These are phyloP conservation scores for Lasioglossum vierecki DNA, from an alignment of 2,888 invertebrate species.

Conservation along the genomic window DNA sequence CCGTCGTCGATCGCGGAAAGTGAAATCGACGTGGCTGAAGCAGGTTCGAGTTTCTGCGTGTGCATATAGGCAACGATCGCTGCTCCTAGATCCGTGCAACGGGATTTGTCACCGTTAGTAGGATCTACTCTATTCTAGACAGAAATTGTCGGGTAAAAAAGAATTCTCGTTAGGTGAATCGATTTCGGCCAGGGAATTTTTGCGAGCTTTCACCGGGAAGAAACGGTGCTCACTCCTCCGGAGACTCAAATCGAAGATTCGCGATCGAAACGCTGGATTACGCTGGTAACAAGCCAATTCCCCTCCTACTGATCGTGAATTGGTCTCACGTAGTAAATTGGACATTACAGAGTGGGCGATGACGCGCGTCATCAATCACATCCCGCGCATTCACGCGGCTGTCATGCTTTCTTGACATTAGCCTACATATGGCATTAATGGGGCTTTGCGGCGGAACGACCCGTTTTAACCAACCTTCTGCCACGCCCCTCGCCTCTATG, in stretches of 20 bases:
- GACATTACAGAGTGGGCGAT: slow-evolving; percentile 70
- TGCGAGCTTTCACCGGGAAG: slow-evolving; percentile 37
- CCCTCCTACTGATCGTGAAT: slow-evolving; percentile 37
- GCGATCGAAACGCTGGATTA: slow-evolving; percentile 2
- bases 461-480: slow-evolving; percentile 60
- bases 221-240: background rate
- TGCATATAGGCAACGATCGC: background rate
- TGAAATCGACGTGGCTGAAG: slow-evolving; percentile 48
- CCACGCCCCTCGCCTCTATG: slow-evolving; percentile 65
- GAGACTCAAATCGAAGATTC: background rate
- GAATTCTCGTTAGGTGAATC: slow-evolving; percentile 3
- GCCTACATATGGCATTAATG: slow-evolving; percentile 75
- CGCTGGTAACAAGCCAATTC: slow-evolving; percentile 27
- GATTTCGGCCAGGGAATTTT: slow-evolving; percentile 33
- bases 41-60: slow-evolving; percentile 43
- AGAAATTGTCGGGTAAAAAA: slow-evolving; percentile 28
- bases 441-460: slow-evolving; percentile 42
- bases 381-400: slow-evolving; percentile 65
- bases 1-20: slow-evolving; percentile 44
- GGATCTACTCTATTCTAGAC: background rate
- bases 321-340: slow-evolving; percentile 57
- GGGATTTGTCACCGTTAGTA: slow-evolving; percentile 35
- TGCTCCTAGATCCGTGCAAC: background rate
- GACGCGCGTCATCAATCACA: slow-evolving; percentile 78
- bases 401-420: slow-evolving; percentile 80